phyloP scores from a whole-genome alignment of 2,888 invertebrate species.

The Orthosia gothica region DNA sequence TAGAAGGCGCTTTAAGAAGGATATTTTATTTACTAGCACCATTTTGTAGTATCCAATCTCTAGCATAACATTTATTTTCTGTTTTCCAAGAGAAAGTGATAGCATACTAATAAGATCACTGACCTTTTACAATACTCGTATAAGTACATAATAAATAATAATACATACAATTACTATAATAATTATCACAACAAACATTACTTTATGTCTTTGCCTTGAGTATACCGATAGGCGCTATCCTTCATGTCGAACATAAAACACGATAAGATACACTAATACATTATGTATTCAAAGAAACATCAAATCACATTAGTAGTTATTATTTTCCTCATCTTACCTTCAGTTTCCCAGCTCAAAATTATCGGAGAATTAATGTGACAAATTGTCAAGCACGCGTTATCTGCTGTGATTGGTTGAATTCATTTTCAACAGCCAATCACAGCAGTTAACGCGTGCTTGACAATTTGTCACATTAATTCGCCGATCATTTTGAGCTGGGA shows the following conservation, averaged over 20 bases:
- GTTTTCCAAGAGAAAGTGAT: slow-evolving; percentile 15
- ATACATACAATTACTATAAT: slow-evolving; percentile 1
- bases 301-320: not conserved
- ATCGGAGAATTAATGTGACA: too few relatives aligned
- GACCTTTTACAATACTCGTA: not conserved
- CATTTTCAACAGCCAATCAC: too few relatives aligned
- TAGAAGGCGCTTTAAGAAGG: too few relatives aligned
- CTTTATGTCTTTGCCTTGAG: slow-evolving; percentile 31
- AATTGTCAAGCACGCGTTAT: too few relatives aligned
- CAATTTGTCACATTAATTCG: too few relatives aligned
- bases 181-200: slow-evolving; percentile 17
- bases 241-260: not conserved
- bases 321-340: not conserved
- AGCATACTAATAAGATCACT: slow-evolving; percentile 24
- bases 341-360: too few relatives aligned
- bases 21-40: too few relatives aligned
- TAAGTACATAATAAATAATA: not conserved
- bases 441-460: too few relatives aligned
- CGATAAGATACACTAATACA: not conserved
- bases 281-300: not conserved
- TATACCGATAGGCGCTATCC: slow-evolving; percentile 44
- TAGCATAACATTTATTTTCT: not conserved
- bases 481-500: too few relatives aligned
- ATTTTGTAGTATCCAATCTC: not conserved
- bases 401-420: too few relatives aligned